These are phyloP conservation scores for Pipra filicauda DNA, from an alignment of 2,113 vertebrate species.

Conservation along the genomic window DNA sequence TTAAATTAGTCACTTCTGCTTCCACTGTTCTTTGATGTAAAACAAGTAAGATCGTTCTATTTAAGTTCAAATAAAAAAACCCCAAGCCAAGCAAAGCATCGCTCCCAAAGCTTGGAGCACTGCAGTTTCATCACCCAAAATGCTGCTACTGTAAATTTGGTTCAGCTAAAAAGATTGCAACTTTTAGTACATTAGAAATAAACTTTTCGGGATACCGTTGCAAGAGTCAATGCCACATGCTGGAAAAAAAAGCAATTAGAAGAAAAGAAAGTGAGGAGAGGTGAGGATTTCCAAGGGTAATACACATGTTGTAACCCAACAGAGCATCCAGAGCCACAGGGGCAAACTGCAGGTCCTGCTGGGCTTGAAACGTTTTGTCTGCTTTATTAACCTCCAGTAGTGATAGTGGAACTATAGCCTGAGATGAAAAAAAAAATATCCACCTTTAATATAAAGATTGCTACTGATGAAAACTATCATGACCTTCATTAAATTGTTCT, in stretches of 20 bases:
- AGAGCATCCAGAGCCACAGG: neutral
- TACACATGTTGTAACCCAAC: neutral
- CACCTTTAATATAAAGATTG: neutral
- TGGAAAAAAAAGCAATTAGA: slow-evolving; percentile 24
- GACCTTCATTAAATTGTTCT: neutral
- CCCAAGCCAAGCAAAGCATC: neutral
- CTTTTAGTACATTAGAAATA: slow-evolving; percentile 40
- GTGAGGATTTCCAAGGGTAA: neutral
- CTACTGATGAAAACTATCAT: neutral
- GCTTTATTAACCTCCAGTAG: slow-evolving; percentile 1
- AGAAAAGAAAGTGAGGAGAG: neutral
- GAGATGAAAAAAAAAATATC: neutral
- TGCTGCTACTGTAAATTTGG: neutral
- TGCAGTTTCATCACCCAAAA: neutral
- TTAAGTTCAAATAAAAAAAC: neutral
- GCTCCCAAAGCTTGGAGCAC: neutral
- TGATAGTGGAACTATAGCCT: neutral
- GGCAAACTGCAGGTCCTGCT: neutral
- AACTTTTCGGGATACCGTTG: neutral
- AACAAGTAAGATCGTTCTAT: neutral
- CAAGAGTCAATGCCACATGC: neutral
- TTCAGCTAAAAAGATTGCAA: neutral
- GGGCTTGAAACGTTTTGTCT: neutral
- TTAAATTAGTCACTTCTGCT: slow-evolving; percentile 3
- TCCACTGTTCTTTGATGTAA: neutral